phyloP scores from a whole-genome alignment of 2,888 invertebrate species.

The Drymonia ruficornis region DNA sequence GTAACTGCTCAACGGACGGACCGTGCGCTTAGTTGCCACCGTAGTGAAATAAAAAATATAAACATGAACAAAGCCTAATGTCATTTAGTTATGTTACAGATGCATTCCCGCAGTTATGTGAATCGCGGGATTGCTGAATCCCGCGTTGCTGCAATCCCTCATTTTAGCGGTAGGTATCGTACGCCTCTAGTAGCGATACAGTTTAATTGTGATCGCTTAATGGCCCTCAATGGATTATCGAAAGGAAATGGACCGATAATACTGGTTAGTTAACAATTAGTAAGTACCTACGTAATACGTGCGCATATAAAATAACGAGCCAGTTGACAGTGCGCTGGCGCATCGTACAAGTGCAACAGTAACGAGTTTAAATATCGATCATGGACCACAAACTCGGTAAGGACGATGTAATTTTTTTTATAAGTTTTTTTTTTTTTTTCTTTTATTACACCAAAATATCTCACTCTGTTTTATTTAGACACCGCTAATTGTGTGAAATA shows the following conservation, averaged over 20 bases:
- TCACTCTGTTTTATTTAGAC: background rate
- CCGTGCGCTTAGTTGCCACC: too few species aligned
- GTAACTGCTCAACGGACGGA: too few species aligned
- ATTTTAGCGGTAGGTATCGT: background rate
- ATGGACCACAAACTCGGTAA: conserved; percentile 58
- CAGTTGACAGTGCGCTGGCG: conserved; percentile 31
- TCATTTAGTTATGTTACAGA: too few species aligned
- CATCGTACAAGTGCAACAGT: conserved; percentile 19
- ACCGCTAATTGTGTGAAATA: background rate
- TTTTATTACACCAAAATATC: background rate
- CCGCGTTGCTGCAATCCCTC: background rate
- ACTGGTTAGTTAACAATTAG: conserved; percentile 35
- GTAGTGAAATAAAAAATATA: too few species aligned
- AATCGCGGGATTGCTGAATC: background rate
- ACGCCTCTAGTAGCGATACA: background rate
- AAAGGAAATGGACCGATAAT: conserved; percentile 57
- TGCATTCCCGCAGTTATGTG: too few species aligned
- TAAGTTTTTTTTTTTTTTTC: background rate
- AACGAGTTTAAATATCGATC: conserved; percentile 17
- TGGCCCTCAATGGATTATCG: conserved; percentile 55
- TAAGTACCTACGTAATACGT: conserved; percentile 26
- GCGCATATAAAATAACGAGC: conserved; percentile 49
- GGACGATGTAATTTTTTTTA: conserved; percentile 18
- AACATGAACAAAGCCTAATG: too few species aligned
- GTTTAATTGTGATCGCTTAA: conserved; percentile 38